Base-by-base conservation (phyloP, 2,797 vertebrate species). In the Mareca strepera region DNA sequence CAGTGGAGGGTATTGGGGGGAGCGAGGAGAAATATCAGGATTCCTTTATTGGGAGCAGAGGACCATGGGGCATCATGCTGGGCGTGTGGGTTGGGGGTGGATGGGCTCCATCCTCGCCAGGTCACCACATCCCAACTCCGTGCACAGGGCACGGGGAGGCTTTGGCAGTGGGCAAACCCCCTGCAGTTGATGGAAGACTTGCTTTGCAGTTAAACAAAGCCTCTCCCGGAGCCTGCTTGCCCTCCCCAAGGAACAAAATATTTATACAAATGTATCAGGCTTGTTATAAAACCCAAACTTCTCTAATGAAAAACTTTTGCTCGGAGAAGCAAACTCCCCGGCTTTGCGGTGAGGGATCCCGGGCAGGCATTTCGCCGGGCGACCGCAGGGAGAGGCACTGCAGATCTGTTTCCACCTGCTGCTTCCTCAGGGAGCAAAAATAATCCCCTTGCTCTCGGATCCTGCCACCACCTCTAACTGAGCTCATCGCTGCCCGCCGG, bases 241-340 rank as follows among this genome's bases (percentile, higher is more conserved):
- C 31, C 48, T 78, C 37, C 37, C 23, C 28, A 43, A 67, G 52
- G 58, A 64, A 41, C 3, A 33, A 86, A 86, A 80, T 80, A 52
- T 33, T 79, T 80, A 33, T 7, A 37, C 63, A 68, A 80, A 82
- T 28, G 20, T 33, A 55, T 11, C 13, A 80, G 55, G n/a, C 5
- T 73, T 80, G 8, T 52, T 56, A 68, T 56, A 52, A 88, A 76
- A 56, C 5, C 0, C 1, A 55, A 69, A 56, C 29, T 68, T 92
- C 64, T 69, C 35, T 91, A 82, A 92, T 46, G 59, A 69, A 79
- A 90, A 85, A 2, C 72, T 86, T 76, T 31, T 56, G 59, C 6
- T n/a, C 5, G 4, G 62, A 64, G 41, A 64, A 44, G 41, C 63
- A 43, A 64, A 31, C 41, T 64, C 35, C 17, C 29, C 7, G 20